Evolutionary conservation across 2,797 vertebrate species (phyloP).

Genomic region (Luscinia luscinia): DNA sequence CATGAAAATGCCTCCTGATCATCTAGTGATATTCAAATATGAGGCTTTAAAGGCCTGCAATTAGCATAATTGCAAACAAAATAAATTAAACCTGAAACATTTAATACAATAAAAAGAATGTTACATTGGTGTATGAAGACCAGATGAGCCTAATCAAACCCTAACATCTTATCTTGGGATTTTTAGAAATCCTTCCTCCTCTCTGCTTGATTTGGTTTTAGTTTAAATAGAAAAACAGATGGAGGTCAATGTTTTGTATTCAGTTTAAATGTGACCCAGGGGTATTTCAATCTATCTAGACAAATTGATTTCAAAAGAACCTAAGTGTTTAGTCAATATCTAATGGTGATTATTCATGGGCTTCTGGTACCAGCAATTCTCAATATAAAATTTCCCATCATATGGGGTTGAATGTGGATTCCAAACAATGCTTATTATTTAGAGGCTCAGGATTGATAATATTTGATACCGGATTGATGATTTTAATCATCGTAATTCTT

Average conservation of each 20-base stretch:
- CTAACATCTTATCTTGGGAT: background rate
- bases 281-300: background rate
- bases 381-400: background rate
- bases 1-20: background rate
- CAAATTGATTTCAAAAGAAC: slow-evolving; percentile 33
- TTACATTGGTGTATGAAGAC: background rate
- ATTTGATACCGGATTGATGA: background rate
- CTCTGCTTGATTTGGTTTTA: background rate
- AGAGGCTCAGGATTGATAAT: background rate
- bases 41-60: background rate
- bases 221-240: background rate
- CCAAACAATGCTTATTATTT: background rate
- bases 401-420: background rate
- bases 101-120: background rate
- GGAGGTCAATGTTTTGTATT: background rate
- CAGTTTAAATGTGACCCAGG: background rate
- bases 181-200: background rate
- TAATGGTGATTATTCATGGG: background rate
- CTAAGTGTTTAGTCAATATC: slow-evolving; percentile 30
- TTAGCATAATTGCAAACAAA: background rate
- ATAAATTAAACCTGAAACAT: background rate
- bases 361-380: background rate
- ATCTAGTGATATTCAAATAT: background rate
- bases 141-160: background rate
- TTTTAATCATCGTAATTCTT: background rate